Conservation (phyloP, 2,888 invertebrate species). For the Drosophila phalerata region DNA sequence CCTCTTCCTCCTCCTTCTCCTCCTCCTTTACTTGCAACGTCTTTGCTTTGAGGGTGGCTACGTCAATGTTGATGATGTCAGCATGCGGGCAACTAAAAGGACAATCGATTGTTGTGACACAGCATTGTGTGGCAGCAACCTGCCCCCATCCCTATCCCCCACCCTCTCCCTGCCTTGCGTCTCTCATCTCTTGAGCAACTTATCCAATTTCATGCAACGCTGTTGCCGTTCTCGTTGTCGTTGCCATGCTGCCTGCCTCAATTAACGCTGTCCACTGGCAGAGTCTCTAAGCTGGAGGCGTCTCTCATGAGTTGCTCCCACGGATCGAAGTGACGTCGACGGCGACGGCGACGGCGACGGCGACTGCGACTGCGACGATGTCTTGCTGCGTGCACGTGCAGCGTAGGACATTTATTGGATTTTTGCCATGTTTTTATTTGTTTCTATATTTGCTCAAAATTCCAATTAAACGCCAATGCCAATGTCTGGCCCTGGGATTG, state of each 20-base stretch:
- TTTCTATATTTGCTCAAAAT: slow-evolving; percentile 78
- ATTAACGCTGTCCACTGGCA: slow-evolving; percentile 60
- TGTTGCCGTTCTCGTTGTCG: slow-evolving; percentile 45
- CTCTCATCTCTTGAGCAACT: slow-evolving; percentile 41
- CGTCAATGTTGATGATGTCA: slow-evolving; percentile 65
- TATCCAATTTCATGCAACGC: slow-evolving; percentile 59
- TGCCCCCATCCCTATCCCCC: background rate
- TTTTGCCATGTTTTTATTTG: slow-evolving; percentile 78
- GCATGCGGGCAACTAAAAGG: slow-evolving; percentile 72
- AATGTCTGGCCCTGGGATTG: slow-evolving; percentile 37
- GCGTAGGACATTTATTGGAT: slow-evolving; percentile 85
- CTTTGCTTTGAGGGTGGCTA: slow-evolving; percentile 36
- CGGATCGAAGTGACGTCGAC: slow-evolving; percentile 22
- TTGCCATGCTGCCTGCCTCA: slow-evolving; percentile 60
- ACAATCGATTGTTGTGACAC: slow-evolving; percentile 80
- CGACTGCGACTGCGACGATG: slow-evolving; percentile 17
- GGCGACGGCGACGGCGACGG: slow-evolving; percentile 7
- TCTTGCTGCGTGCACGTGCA: slow-evolving; percentile 80
- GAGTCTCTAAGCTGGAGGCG: slow-evolving; percentile 25
- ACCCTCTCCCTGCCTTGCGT: background rate
- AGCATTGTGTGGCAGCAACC: slow-evolving; percentile 50
- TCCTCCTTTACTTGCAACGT: slow-evolving; percentile 26
- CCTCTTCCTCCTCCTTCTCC: slow-evolving; percentile 13
- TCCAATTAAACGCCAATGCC: slow-evolving; percentile 79
- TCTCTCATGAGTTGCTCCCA: slow-evolving; percentile 43